Evolutionary conservation across 1,140 invertebrate species (phyloP), one percentile per base, ranked within the genome.

Genomic region (Saccostrea echinata): DNA sequence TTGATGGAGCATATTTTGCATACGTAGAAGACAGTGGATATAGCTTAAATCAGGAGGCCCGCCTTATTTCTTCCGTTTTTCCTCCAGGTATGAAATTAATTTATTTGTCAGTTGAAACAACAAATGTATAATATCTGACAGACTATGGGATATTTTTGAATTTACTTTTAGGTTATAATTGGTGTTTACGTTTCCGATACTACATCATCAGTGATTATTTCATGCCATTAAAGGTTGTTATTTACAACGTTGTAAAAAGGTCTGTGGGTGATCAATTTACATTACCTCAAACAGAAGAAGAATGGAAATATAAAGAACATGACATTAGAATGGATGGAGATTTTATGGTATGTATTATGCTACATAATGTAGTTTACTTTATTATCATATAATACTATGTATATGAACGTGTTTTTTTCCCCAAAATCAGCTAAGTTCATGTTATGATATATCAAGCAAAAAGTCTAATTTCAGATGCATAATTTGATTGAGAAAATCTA

Each of bases 111-210:
- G 6, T 43, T 43, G 1, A 9, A 43, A 43, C 4, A 43, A 9
- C n/a, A 43, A 43, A 1, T 43, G 43, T 43, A 43, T 3, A 3
- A 43, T 43, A 43, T 43, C 43, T 43, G 43, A 9, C 6, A 43
- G 6, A 43, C 43, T 43, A 57, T 18, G 13, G 55, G 55, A 2
- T 57, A 57, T 57, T 18, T 18, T 57, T 57, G 1, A 21, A 2
- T 57, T 57, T 18, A 12, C 55, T 12, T 61, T 21, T 61, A 61
- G 55, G 4, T n/a, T 61, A 61, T 61, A 61, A 61, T 61, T 76
- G 24, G 68, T 76, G 68, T 30, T 33, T 76, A 16, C 68, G 68
- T 76, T 76, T 76, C 27, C 68, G 68, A 18, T 76, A 76, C 27
- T 76, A 16, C 68, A 16, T 33, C 68, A 1, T 4, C 4, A 61